Evolutionary conservation across 2,888 invertebrate genomes (phyloP), one percentile per base, ranked within the genome.

Genomic region (Nymphalis urticae): DNA sequence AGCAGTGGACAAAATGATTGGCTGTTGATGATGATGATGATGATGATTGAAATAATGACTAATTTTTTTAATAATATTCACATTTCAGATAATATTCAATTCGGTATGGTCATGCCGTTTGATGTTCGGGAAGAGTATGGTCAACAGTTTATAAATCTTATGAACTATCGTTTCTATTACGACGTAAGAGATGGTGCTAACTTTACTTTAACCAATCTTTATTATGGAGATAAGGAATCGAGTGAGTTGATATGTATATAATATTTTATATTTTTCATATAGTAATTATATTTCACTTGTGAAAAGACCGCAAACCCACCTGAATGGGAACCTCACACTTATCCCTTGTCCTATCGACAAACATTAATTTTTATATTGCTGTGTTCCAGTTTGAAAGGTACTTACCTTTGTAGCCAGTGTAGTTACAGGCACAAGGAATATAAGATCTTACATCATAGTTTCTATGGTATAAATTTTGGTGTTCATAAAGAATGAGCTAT

Each of bases 141-240:
- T 1, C 81, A 83, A 71, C 82, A 87, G 9, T 70, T 79, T 5
- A 79, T 89, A 0, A 77, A 83, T 2, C 68, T 88, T 48, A 86
- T 83, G 74, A 83, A 83, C 65, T 84, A 78, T 74, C 84, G 60
- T 9, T 70, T 65, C 62, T 56, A 51, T 32, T 70, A 51, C 21
- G 67, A 70, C 13, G 51, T 72, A 16, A 64, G 32, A 27, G 59
- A 64, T 59, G 27, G 19, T 10, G 59, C 60, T 19, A 48, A 51
- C 2, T 63, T 63, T 13, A 42, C 53, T 56, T 47, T 70, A 1
- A 56, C 36, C n/a, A 72, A 72, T 50, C 51, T 72, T 21, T 72
- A 58, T 42, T n/a, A 63, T 48, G 72, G 70, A 27, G 56, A 72
- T 60, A 42, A 65, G 19, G 56, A 60, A 50, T 24, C 42, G n/a